Evolutionary conservation across 2,113 vertebrate species (phyloP).

Genomic region (Gadus macrocephalus): DNA sequence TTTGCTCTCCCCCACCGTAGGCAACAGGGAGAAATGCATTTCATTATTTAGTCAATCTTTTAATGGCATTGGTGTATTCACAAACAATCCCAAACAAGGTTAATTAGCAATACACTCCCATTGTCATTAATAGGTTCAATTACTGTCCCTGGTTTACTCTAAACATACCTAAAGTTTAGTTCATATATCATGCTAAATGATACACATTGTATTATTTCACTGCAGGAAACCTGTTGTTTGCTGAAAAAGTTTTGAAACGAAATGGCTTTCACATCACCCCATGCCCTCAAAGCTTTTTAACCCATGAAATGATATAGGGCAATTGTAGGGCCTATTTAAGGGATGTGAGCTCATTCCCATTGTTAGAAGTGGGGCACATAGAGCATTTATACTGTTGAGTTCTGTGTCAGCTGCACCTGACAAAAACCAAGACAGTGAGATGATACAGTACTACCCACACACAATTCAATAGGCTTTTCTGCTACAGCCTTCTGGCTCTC

Average conservation of each 20-base stretch:
- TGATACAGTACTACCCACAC: not conserved
- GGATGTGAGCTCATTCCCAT: not conserved
- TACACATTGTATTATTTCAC: no score
- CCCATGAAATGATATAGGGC: not conserved
- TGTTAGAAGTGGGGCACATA: not conserved
- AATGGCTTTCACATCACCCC: no score
- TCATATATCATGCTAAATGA: no score
- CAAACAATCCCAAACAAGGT: not conserved
- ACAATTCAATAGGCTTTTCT: not conserved
- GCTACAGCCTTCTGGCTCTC: no score
- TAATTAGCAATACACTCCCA: not conserved
- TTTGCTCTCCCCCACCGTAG: not conserved
- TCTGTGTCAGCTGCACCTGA: not conserved
- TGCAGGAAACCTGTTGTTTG: no score
- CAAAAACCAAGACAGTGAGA: not conserved
- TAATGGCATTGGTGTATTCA: conserved; percentile 1
- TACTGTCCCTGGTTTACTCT: not conserved
- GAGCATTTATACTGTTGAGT: not conserved
- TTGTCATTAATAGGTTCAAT: not conserved
- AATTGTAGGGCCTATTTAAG: conserved; percentile 2
- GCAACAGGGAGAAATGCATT: not conserved
- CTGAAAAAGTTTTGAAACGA: no score
- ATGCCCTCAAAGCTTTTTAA: no score
- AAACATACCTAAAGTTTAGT: not conserved
- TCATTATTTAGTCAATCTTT: not conserved